A percentile compares a stretch with the other conserved stretches of the same genome.
Evolutionary conservation across 2,888 invertebrate genomes (phyloP).

Genomic region (Blastobasis adustella): DNA sequence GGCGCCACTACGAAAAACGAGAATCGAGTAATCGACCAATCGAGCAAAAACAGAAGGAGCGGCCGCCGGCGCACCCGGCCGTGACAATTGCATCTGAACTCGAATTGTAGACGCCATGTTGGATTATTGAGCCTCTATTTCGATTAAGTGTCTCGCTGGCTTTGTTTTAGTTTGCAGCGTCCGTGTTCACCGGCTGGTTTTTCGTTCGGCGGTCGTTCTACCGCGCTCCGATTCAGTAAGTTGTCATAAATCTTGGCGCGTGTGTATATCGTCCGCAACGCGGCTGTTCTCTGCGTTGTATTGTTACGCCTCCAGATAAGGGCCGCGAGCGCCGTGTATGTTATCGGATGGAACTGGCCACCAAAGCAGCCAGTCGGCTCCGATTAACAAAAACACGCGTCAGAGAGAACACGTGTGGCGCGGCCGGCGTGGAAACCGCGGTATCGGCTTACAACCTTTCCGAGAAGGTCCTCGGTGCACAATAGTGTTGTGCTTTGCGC

Average conservation of each 20-base stretch:
- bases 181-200: not conserved
- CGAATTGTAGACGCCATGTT: conserved; percentile 60
- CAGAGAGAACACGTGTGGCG: conserved; percentile 16
- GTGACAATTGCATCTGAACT: conserved; percentile 69
- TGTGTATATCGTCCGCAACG: too few species aligned
- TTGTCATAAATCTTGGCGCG: too few species aligned
- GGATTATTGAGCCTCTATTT: conserved; percentile 61
- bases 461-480: conserved; percentile 33
- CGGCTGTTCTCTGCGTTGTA: too few species aligned
- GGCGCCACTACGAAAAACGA: conserved; percentile 61
- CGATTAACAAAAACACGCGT: conserved; percentile 7
- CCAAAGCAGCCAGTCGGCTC: not conserved
- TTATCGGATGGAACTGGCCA: too few species aligned
- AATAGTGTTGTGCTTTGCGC: conserved; percentile 54
- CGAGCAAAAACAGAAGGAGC: conserved; percentile 63
- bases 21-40: conserved; percentile 63
- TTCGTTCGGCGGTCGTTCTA: not conserved
- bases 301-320: too few species aligned
- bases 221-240: too few species aligned
- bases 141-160: conserved; percentile 46
- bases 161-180: conserved; percentile 15
- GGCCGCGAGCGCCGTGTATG: too few species aligned
- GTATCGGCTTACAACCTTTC: conserved; percentile 39
- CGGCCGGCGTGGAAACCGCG: conserved; percentile 23
- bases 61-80: conserved; percentile 49